These are phyloP conservation scores for Montipora sp. DNA, from an alignment of 64 coral and sea anemone genomes.

Conservation along the genomic window DNA sequence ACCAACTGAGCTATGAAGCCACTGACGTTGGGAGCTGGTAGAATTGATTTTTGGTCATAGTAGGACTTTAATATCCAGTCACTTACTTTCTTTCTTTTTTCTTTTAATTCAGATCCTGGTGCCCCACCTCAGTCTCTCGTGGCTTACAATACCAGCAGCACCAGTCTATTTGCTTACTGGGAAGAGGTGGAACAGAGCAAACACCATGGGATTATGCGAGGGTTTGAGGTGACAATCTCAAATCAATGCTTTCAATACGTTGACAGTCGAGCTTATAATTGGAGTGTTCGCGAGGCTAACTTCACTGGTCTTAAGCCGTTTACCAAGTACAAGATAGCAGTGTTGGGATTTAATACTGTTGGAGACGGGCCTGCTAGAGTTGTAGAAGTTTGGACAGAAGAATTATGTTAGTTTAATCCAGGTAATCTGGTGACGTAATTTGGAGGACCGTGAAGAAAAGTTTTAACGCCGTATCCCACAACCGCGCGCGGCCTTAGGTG, in stretches of 20 bases:
- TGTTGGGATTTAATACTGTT: conserved; percentile 37
- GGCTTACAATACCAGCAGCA: conserved; percentile 5
- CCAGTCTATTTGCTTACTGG: conserved; percentile 33
- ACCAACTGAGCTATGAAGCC: no score
- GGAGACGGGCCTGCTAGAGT: conserved; percentile 14
- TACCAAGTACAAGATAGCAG: conserved; percentile 30
- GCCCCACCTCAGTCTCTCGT: conserved; percentile 13
- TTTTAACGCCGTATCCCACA: no score
- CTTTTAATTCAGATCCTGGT: conserved; percentile 7
- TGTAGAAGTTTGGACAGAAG: conserved; percentile 8
- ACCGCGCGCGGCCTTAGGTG: no score
- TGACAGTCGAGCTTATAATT: background rate
- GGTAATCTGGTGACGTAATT: no score
- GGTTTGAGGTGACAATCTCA: conserved; percentile 42
- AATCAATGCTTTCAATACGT: background rate
- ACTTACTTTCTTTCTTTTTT: background rate
- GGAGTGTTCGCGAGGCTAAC: background rate
- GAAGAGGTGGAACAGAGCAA: background rate
- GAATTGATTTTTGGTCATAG: no score
- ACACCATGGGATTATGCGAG: conserved; percentile 42
- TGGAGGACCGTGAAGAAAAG: no score
- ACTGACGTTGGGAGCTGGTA: no score
- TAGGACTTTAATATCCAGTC: background rate
- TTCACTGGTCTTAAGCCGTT: conserved; percentile 32
- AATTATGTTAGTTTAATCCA: conserved; percentile 37